These are phyloP conservation scores for Scolopax bukidnonensis DNA, from an alignment of 2,797 vertebrate species.

Conservation along the genomic window DNA sequence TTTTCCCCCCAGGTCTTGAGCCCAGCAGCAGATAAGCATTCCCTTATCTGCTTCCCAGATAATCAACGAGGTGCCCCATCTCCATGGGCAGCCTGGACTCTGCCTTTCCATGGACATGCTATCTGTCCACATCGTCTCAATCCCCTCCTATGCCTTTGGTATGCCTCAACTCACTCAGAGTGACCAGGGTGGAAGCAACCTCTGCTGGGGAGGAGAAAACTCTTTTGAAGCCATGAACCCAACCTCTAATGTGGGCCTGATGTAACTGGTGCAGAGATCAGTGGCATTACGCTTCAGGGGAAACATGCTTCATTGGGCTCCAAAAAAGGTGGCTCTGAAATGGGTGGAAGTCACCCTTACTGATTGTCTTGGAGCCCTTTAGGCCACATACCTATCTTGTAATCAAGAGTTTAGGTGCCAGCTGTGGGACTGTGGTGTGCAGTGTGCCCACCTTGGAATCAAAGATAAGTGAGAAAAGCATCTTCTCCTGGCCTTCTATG, in stretches of 20 bases:
- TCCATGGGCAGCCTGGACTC: neutral
- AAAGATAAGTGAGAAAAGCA: neutral
- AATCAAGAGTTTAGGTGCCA: neutral
- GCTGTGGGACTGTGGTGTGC: neutral
- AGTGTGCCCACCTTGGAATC: neutral
- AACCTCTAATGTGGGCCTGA: neutral
- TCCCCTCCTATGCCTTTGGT: neutral
- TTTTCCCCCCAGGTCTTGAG: fast-evolving
- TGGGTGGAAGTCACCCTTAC: neutral
- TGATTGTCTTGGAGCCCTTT: neutral
- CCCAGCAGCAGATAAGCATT: neutral
- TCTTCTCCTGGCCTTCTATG: neutral
- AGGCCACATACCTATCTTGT: neutral
- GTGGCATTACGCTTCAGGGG: neutral
- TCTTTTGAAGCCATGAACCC: neutral
- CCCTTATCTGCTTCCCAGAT: neutral
- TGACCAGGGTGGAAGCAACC: neutral
- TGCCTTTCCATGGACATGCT: fast-evolving
- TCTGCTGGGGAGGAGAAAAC: neutral
- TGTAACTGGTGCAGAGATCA: neutral
- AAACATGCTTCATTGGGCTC: neutral
- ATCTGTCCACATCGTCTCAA: neutral
- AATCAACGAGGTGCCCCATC: fast-evolving
- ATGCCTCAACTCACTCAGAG: fast-evolving
- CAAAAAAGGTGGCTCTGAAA: neutral